Percentiles rank a stretch among this genome's conserved stretches.
phyloP scores from a whole-genome alignment of 2,797 vertebrate species.

The Chromis chromis region DNA sequence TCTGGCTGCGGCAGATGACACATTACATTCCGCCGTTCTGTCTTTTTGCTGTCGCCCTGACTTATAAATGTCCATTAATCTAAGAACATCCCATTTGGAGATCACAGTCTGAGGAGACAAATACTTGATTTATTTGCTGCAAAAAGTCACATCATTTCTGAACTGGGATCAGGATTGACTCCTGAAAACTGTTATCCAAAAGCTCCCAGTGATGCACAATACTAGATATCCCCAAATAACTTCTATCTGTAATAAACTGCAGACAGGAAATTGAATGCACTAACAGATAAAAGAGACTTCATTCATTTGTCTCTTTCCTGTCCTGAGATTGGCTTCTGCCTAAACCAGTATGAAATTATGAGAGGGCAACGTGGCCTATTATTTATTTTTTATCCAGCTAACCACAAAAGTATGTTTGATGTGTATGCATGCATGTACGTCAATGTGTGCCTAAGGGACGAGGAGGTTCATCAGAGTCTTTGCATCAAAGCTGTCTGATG shows the following conservation, averaged over 20 bases:
- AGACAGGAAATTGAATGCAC: conserved; percentile 66
- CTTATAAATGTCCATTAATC: background rate
- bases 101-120: background rate
- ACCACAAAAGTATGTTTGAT: conserved; percentile 48
- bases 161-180: conserved; percentile 25
- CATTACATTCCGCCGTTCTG: conserved; percentile 5
- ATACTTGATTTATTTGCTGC: conserved; percentile 23
- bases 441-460: conserved; percentile 23
- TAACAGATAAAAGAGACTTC: conserved; percentile 42
- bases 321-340: conserved; percentile 19
- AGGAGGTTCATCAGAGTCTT: conserved; percentile 54
- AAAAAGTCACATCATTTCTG: conserved; percentile 7
- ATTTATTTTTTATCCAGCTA: conserved; percentile 36
- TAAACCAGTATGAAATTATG: conserved; percentile 39
- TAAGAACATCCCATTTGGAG: background rate
- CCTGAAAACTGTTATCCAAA: conserved; percentile 22
- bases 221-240: conserved; percentile 38
- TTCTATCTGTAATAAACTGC: conserved; percentile 47
- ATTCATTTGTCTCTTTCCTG: conserved; percentile 45
- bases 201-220: conserved; percentile 19
- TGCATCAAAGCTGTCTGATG: conserved; percentile 55
- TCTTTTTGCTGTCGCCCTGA: background rate
- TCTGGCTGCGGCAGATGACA: background rate
- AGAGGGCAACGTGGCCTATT: conserved; percentile 14
- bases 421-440: conserved; percentile 33